Conservation (phyloP, 1,140 invertebrate genomes). For the Orchestia grillus region DNA sequence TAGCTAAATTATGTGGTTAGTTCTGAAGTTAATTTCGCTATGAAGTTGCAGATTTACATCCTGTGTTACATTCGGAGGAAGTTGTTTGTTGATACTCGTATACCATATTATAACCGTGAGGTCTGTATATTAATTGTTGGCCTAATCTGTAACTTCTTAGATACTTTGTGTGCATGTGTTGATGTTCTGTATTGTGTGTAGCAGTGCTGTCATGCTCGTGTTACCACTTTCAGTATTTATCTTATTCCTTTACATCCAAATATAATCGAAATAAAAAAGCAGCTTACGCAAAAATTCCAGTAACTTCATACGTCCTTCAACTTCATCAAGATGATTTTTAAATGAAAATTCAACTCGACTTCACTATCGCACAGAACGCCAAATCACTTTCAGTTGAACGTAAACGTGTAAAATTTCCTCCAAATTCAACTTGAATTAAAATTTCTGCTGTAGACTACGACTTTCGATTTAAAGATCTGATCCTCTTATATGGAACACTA, state of each 20-base stretch:
- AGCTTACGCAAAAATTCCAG: neutral
- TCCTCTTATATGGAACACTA: neutral
- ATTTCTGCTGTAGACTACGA: neutral
- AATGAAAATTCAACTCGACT: neutral
- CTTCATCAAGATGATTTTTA: neutral
- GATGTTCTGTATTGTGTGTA: neutral
- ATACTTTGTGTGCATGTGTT: neutral
- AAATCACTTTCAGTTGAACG: neutral
- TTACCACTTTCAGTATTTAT: neutral
- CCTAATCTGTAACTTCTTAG: neutral
- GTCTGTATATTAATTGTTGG: neutral
- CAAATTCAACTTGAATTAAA: neutral
- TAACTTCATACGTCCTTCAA: neutral
- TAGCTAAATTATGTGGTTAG: neutral
- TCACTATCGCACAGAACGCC: neutral
- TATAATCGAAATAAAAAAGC: neutral
- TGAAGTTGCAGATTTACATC: neutral
- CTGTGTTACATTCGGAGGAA: neutral
- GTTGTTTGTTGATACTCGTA: neutral
- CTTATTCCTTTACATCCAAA: neutral
- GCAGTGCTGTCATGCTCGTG: neutral
- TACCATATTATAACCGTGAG: neutral
- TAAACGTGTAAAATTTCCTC: neutral
- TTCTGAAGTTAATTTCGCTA: neutral
- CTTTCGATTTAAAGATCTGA: neutral